These are phyloP conservation scores for Crocodylus rhombifer DNA, from an alignment of 2,797 vertebrate species.

Conservation along the genomic window DNA sequence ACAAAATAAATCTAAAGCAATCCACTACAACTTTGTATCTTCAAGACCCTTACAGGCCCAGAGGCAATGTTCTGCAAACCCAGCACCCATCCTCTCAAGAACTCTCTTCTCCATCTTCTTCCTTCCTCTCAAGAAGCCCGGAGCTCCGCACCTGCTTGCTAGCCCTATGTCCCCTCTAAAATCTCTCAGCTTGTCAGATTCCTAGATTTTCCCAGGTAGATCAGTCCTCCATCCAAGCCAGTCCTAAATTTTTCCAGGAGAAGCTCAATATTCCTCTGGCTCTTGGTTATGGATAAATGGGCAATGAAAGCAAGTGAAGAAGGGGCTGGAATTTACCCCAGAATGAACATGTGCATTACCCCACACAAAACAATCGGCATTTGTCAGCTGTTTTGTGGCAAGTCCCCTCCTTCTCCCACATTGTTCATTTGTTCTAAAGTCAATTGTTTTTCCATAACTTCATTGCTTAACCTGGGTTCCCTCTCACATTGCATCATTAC, in stretches of 20 bases:
- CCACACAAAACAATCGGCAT: no score
- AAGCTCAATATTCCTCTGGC: neutral
- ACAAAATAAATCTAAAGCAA: neutral
- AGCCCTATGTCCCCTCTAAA: neutral
- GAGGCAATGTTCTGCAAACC: neutral
- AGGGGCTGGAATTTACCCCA: no score
- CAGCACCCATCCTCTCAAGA: neutral
- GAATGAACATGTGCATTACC: no score
- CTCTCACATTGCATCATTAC: neutral
- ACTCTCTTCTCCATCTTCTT: neutral
- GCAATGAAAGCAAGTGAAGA: no score
- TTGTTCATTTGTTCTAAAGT: no score
- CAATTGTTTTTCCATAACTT: no score
- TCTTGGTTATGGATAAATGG: neutral
- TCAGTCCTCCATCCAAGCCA: neutral
- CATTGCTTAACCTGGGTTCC: neutral
- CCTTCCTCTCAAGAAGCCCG: neutral
- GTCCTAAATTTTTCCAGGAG: neutral
- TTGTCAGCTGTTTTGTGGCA: no score
- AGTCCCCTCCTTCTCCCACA: no score
- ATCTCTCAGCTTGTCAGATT: accelerated
- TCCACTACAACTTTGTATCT: neutral
- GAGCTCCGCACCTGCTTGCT: neutral
- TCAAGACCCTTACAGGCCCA: neutral
- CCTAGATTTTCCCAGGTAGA: neutral